Evolutionary conservation across 2,888 invertebrate species (phyloP).

Genomic region (Laspeyria flexula): DNA sequence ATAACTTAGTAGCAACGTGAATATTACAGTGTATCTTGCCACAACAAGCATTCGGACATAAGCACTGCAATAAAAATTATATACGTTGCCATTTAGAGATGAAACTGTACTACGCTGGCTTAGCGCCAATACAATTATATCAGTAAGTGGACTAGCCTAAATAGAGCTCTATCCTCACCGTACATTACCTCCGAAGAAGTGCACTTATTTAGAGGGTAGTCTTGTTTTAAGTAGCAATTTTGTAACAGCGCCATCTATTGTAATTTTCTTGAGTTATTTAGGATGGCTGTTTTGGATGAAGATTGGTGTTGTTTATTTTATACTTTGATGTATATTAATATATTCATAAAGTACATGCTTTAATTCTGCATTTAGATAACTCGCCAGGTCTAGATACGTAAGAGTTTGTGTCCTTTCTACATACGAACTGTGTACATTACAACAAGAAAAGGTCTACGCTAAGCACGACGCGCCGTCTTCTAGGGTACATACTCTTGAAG

Average conservation of each 20-base stretch:
- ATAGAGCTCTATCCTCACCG: constrained; percentile 3
- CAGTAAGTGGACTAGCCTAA: constrained; percentile 48
- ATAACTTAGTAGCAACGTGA: constrained; percentile 26
- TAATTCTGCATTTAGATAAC: too few species aligned
- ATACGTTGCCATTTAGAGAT: constrained; percentile 74
- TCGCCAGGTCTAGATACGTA: too few species aligned
- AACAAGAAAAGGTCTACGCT: too few species aligned
- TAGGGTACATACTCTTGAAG: too few species aligned
- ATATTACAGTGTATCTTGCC: constrained; percentile 31
- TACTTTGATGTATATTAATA: too few species aligned
- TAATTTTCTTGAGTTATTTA: background rate
- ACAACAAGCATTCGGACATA: constrained; percentile 53
- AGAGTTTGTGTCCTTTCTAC: too few species aligned
- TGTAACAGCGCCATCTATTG: constrained; percentile 13
- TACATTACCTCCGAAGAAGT: constrained; percentile 11
- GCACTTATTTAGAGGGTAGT: constrained; percentile 9
- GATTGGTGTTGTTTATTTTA: too few species aligned
- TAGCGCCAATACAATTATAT: constrained; percentile 70
- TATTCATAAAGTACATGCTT: too few species aligned
- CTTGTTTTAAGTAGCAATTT: constrained; percentile 1
- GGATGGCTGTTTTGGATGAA: too few species aligned
- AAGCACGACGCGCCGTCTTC: too few species aligned
- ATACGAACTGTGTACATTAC: too few species aligned
- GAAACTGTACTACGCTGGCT: constrained; percentile 63
- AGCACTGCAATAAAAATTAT: constrained; percentile 70